These are phyloP conservation scores for Silurus aristotelis DNA, from an alignment of 2,797 vertebrate genomes.

Conservation along the genomic window DNA sequence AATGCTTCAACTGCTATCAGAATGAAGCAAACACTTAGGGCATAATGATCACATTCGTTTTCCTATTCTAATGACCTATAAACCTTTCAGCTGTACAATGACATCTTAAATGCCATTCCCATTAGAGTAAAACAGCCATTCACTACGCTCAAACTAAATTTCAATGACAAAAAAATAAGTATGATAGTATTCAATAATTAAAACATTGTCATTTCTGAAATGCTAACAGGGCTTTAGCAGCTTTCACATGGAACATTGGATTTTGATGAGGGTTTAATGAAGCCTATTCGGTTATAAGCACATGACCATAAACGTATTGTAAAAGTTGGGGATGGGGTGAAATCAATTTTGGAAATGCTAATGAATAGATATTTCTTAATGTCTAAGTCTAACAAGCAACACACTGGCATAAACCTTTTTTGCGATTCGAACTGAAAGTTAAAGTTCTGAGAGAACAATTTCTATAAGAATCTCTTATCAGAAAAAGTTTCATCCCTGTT, in stretches of 20 bases:
- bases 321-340: background rate
- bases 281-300: constrained; percentile 8
- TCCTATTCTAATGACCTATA: background rate
- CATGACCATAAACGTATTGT: background rate
- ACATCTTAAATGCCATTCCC: constrained; percentile 9
- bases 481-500: background rate
- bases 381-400: background rate
- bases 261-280: background rate
- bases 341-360: background rate
- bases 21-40: background rate
- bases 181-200: constrained; percentile 2
- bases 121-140: background rate
- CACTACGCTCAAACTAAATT: background rate
- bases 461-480: background rate
- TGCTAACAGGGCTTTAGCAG: background rate
- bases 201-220: background rate
- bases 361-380: background rate
- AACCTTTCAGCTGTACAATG: constrained; percentile 11
- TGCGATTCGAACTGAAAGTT: background rate
- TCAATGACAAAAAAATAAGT: background rate
- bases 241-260: background rate
- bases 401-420: background rate
- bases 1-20: constrained; percentile 12
- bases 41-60: background rate
- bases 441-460: background rate